Percentiles rank a stretch among this genome's conserved stretches.
phyloP scores from a whole-genome alignment of 2,888 invertebrate species.

The Lumbricus terrestris region DNA sequence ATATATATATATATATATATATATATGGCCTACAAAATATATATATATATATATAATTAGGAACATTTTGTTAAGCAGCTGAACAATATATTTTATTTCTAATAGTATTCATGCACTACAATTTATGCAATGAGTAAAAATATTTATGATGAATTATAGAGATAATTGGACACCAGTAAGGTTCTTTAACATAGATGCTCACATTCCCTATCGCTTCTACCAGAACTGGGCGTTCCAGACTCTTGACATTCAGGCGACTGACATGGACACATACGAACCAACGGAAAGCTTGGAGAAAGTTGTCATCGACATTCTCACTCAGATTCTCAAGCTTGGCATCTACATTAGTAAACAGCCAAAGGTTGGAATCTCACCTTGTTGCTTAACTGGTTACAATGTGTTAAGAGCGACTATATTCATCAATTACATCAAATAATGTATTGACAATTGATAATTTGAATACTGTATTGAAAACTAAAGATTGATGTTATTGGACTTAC shows the following conservation, averaged over 20 bases:
- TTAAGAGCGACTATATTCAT: not conserved
- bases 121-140: too few relatives aligned
- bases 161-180: not conserved
- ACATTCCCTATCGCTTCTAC: slow-evolving; percentile 48
- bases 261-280: slow-evolving; percentile 51
- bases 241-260: slow-evolving; percentile 53
- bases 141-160: not conserved
- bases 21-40: too few relatives aligned
- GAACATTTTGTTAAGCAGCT: too few relatives aligned
- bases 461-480: not conserved
- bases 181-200: not conserved
- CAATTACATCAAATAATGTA: not conserved
- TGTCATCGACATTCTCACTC: slow-evolving; percentile 49
- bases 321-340: slow-evolving; percentile 52
- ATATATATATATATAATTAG: too few relatives aligned
- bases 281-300: slow-evolving; percentile 49
- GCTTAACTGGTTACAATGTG: not conserved
- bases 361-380: slow-evolving; percentile 29
- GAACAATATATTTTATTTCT: too few relatives aligned
- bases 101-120: too few relatives aligned
- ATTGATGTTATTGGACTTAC: not conserved
- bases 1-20: too few relatives aligned
- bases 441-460: not conserved
- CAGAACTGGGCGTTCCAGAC: slow-evolving; percentile 51
- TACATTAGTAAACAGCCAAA: slow-evolving; percentile 53